Base-by-base conservation (phyloP, 2,888 invertebrate species). In the Dexiosoma caninum region DNA sequence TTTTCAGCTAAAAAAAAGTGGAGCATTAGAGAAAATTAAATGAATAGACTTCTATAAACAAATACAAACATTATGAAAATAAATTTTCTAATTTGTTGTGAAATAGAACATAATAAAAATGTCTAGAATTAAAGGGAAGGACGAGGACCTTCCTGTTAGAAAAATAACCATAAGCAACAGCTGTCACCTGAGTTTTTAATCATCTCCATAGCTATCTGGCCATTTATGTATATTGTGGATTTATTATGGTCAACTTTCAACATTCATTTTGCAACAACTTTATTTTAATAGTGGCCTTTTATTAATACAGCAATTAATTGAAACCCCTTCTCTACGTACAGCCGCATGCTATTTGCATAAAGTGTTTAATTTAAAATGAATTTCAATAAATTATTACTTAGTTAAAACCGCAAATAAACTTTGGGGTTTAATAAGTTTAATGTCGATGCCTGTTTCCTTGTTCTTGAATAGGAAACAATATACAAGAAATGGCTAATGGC, bases 341-440 rank as follows among this genome's bases (percentile, higher is more conserved):
- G 7, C 64, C 49, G 35, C 64, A 64, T 64, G 49, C 37, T 64
- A 49, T 67, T 67, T 37, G 60, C 71, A 30, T 21, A 10, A 40
- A 71, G 59, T 66, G 35, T 49, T 51, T 66, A 60, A 51, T 67
- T 67, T 66, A 35, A 59, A 72, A 72, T 72, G 46, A 44, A 67
- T 78, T 72, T 72, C 53, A 67, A 72, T 78, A 64, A 78, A 78
- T 72, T 72, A 78, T 78, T 67, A 67, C 49, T 64, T 64, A 66
- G 71, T 49, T 14, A 12, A 49, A 57, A 77, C 77, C 77, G 30
- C 77, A 72, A 77, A 77, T 53, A 67, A 23, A 59, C 49, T 67
- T 49, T 14, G 40, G 10, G 37, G 10, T 42, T 42, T 62, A 53
- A 27, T 16, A 62, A 60, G 12, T 32, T 62, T 42, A 42, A 49